Conservation (phyloP, 2,797 vertebrate genomes). For the Spinus pinus region DNA sequence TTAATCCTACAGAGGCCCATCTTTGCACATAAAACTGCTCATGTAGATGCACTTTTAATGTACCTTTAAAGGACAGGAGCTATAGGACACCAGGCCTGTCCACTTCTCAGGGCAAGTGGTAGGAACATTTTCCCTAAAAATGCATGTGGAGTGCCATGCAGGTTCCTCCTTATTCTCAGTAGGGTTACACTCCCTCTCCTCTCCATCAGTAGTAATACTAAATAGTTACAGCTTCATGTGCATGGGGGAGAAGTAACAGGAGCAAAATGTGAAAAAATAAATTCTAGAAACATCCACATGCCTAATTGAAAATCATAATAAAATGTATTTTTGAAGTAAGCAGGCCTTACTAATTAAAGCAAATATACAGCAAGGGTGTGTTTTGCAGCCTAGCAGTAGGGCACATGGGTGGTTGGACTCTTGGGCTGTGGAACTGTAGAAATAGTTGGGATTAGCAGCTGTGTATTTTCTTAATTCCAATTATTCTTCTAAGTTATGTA, state of each 20-base stretch:
- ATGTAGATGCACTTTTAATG: not conserved
- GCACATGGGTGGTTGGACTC: too few species aligned
- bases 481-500: not conserved
- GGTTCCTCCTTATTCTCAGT: not conserved
- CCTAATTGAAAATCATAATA: not conserved
- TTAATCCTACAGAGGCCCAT: not conserved
- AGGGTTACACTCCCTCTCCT: not conserved
- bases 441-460: not conserved
- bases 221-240: not conserved
- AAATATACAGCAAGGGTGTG: not conserved
- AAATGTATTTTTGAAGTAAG: not conserved
- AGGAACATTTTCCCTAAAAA: not conserved
- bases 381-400: not conserved
- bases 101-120: not conserved
- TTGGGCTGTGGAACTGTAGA: not conserved
- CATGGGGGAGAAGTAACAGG: accelerated
- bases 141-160: not conserved
- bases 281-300: not conserved
- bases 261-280: not conserved
- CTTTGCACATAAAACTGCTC: not conserved
- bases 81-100: not conserved
- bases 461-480: not conserved
- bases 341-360: not conserved
- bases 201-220: not conserved
- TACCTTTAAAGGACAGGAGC: not conserved